Percentiles rank a stretch among this genome's conserved stretches.
Conservation (phyloP, 2,797 vertebrate genomes). For the Phalloptychus januarius region DNA sequence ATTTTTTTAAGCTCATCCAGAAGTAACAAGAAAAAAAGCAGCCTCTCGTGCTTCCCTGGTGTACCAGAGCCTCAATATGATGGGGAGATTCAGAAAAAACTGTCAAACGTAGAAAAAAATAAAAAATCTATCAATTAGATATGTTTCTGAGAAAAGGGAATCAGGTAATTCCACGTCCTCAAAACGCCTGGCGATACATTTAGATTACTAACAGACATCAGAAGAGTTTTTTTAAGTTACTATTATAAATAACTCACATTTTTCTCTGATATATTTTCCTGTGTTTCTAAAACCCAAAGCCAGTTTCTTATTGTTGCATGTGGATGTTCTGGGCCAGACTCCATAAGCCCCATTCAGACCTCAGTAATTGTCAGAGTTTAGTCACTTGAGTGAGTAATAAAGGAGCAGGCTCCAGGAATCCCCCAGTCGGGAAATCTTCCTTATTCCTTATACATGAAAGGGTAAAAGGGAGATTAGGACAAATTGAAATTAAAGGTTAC, state of each 20-base stretch:
- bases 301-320: background rate
- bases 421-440: constrained; percentile 5
- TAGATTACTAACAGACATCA: background rate
- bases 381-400: constrained; percentile 1
- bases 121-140: background rate
- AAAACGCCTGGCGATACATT: background rate
- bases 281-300: background rate
- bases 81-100: constrained; percentile 3
- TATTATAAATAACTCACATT: background rate
- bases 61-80: background rate
- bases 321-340: background rate
- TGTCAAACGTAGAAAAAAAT: background rate
- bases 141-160: background rate
- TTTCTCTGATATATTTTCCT: background rate
- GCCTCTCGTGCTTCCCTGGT: constrained; percentile 13
- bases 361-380: constrained; percentile 4
- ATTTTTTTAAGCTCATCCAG: constrained; percentile 45
- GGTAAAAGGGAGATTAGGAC: constrained; percentile 6
- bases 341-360: constrained; percentile 1
- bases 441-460: constrained; percentile 11
- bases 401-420: background rate
- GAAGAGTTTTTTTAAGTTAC: background rate
- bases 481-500: constrained; percentile 19
- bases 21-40: constrained; percentile 28
- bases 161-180: background rate